Conservation (phyloP, 2,888 invertebrate genomes). For the Heliconius ismenius region DNA sequence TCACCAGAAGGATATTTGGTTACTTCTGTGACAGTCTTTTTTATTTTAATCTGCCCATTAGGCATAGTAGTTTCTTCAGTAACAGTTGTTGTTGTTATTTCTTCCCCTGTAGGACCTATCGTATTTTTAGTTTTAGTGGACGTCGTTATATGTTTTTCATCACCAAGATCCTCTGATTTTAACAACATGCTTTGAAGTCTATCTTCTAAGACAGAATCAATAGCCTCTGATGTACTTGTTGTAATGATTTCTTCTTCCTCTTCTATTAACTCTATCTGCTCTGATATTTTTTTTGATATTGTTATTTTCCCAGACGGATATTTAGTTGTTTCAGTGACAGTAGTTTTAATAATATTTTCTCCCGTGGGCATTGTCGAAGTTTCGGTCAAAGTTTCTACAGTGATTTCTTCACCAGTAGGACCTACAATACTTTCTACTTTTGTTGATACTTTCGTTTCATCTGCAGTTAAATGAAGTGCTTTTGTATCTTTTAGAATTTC, state of each 20-base stretch:
- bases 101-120: slow-evolving; percentile 40
- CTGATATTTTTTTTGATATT: slow-evolving; percentile 43
- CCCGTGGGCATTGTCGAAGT: slow-evolving; percentile 42
- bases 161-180: slow-evolving; percentile 24
- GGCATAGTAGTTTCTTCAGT: slow-evolving; percentile 41
- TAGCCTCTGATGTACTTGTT: slow-evolving; percentile 18
- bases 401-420: slow-evolving; percentile 40
- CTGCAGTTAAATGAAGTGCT: slow-evolving; percentile 1
- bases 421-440: slow-evolving; percentile 33
- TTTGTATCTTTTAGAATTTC: not conserved
- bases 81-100: slow-evolving; percentile 41
- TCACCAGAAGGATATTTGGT: slow-evolving; percentile 45
- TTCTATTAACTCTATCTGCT: slow-evolving; percentile 32
- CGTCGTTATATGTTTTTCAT: slow-evolving; percentile 27
- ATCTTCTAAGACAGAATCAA: slow-evolving; percentile 28
- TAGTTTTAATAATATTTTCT: slow-evolving; percentile 43
- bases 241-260: slow-evolving; percentile 29
- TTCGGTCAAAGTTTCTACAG: slow-evolving; percentile 38
- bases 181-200: slow-evolving; percentile 30
- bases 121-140: slow-evolving; percentile 36
- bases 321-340: slow-evolving; percentile 42
- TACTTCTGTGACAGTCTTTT: slow-evolving; percentile 41
- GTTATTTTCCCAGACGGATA: slow-evolving; percentile 42
- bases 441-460: slow-evolving; percentile 18
- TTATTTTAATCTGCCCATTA: slow-evolving; percentile 43